Evolutionary conservation across 1,140 invertebrate species (phyloP).

Genomic region (Acromyrmex echinatior): DNA sequence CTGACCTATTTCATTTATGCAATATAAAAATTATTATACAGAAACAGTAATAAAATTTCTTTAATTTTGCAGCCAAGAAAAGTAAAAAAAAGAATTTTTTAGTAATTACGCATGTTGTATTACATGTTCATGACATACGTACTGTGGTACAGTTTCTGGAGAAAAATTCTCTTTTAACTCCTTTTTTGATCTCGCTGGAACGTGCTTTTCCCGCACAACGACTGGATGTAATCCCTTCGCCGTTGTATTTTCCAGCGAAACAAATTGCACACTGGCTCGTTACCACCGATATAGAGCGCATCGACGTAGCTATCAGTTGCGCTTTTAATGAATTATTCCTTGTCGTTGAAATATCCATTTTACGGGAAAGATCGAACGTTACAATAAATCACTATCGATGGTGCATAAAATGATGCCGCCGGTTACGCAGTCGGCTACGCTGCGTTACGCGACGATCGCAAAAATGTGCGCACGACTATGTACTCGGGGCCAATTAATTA

Average conservation of each 20-base stretch:
- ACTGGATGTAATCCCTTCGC: constrained; percentile 11
- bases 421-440: neutral
- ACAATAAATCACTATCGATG: constrained; percentile 30
- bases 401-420: constrained; percentile 31
- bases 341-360: constrained; percentile 23
- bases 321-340: constrained; percentile 50
- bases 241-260: constrained; percentile 26
- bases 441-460: constrained; percentile 15
- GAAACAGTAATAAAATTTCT: neutral
- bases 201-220: constrained; percentile 24
- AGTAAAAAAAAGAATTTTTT: neutral
- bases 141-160: constrained; percentile 12
- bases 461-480: constrained; percentile 40
- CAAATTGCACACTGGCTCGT: constrained; percentile 40
- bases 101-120: constrained; percentile 1
- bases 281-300: constrained; percentile 12
- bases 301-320: constrained; percentile 14
- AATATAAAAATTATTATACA: constrained; percentile 9
- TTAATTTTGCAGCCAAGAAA: neutral
- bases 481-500: constrained; percentile 58
- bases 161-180: constrained; percentile 9
- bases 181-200: neutral
- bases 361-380: constrained; percentile 32
- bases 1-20: too few species aligned
- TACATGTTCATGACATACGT: constrained; percentile 3